phyloP scores from a whole-genome alignment of 2,888 invertebrate species.

The Galerucella nymphaeae region DNA sequence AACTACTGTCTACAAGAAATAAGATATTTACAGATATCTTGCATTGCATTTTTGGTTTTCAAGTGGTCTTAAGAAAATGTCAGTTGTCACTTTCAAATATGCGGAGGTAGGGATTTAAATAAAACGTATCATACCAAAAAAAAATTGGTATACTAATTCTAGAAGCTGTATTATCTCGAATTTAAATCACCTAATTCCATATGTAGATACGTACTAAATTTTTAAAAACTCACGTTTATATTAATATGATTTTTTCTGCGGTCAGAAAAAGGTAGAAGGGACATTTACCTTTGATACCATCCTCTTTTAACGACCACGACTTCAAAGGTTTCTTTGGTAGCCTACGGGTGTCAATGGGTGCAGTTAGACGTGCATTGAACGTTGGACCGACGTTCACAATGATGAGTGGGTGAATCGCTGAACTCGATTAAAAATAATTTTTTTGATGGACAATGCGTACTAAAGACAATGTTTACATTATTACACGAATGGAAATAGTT shows the following conservation, averaged over 20 bases:
- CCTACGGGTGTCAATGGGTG: constrained; percentile 56
- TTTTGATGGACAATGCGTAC: constrained; percentile 23
- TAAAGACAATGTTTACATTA: constrained; percentile 7
- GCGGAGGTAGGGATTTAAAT: too few species aligned
- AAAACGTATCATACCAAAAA: too few species aligned
- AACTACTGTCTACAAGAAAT: too few species aligned
- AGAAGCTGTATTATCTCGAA: too few species aligned
- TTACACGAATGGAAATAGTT: neutral
- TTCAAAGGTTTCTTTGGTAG: constrained; percentile 50
- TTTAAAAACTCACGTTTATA: too few species aligned
- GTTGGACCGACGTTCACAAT: constrained; percentile 50
- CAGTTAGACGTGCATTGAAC: constrained; percentile 50
- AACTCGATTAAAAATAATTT: constrained; percentile 29
- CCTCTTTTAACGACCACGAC: constrained; percentile 38
- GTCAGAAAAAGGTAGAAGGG: constrained; percentile 8
- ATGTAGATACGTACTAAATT: too few species aligned
- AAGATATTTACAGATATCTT: too few species aligned
- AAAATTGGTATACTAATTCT: too few species aligned
- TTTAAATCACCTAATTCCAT: too few species aligned
- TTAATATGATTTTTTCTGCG: neutral
- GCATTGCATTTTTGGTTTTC: too few species aligned
- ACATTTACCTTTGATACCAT: constrained; percentile 27
- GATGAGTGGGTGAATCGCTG: constrained; percentile 51
- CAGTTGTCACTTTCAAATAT: too few species aligned
- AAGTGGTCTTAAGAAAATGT: too few species aligned